These are phyloP conservation scores for Willisornis vidua DNA, from an alignment of 2,113 vertebrate species.

Conservation along the genomic window DNA sequence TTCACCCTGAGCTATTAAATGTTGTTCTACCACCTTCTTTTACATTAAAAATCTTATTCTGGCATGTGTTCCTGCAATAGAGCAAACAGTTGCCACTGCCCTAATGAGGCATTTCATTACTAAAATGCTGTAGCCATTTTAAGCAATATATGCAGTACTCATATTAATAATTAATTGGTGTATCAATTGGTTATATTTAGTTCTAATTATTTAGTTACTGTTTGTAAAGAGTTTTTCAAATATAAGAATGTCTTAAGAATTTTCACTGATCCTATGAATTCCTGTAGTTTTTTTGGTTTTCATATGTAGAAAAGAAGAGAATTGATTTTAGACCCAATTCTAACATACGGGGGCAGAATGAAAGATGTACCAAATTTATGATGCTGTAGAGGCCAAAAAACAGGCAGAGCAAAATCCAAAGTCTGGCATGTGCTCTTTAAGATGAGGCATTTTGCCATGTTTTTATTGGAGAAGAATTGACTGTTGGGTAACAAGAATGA, in stretches of 20 bases:
- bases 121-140: not conserved
- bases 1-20: not conserved
- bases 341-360: not conserved
- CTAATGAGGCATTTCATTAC: not conserved
- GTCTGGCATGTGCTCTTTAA: not conserved
- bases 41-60: not conserved
- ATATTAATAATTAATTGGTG: conserved; percentile 4
- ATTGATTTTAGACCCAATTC: not conserved
- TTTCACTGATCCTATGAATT: not conserved
- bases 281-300: not conserved
- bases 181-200: conserved; percentile 16
- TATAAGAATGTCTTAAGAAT: not conserved
- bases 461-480: conserved; percentile 44
- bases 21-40: not conserved
- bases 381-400: not conserved
- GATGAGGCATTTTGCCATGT: conserved; percentile 30
- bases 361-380: not conserved
- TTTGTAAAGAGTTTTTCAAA: conserved; percentile 9
- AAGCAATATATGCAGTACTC: not conserved
- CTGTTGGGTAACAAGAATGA: not conserved
- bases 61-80: not conserved
- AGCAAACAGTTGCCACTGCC: not conserved
- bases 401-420: not conserved
- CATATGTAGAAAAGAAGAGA: not conserved
- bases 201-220: conserved; percentile 15